Conservation (phyloP, 2,797 vertebrate genomes). For the Heteromormyrus szaboi region DNA sequence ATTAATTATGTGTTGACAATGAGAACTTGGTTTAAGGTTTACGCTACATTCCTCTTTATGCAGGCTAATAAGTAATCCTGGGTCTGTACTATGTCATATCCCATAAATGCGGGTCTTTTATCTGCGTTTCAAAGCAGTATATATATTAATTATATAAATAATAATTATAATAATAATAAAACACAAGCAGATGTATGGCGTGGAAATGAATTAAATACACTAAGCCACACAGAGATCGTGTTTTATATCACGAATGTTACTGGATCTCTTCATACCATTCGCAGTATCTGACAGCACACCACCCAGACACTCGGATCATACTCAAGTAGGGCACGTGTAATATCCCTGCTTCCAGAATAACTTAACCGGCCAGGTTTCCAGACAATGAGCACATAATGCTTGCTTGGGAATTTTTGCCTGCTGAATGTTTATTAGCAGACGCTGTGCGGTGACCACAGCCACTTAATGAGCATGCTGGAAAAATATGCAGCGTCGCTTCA, state of each 20-base stretch:
- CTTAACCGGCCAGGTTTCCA: background rate
- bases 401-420: background rate
- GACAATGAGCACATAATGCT: background rate
- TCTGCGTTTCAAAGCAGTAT: background rate
- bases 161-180: background rate
- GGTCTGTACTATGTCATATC: background rate
- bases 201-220: background rate
- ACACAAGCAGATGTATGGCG: background rate
- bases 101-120: background rate
- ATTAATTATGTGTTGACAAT: background rate
- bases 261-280: background rate
- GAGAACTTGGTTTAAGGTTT: background rate
- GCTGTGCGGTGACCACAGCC: background rate
- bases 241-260: background rate
- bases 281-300: background rate
- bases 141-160: background rate
- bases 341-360: background rate
- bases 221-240: background rate
- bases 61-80: background rate
- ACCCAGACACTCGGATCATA: background rate
- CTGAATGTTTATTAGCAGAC: background rate
- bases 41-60: background rate
- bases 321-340: background rate
- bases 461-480: background rate
- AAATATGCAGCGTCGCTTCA: background rate